Evolutionary conservation across 1,140 invertebrate genomes (phyloP).

Genomic region (Sarcophaga peregrina): DNA sequence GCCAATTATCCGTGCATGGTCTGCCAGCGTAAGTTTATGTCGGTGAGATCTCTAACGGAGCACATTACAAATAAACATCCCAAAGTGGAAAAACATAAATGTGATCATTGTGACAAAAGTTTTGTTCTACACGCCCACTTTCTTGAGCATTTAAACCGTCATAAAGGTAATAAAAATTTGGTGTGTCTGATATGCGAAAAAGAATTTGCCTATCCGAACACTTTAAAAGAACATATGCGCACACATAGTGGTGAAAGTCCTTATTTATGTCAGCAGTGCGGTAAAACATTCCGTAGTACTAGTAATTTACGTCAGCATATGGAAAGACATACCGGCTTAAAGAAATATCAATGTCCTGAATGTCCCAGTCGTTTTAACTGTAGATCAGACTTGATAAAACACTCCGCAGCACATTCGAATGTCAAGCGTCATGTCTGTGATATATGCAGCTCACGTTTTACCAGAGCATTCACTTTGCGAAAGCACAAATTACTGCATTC

Average conservation of each 20-base stretch:
- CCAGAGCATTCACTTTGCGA: constrained; percentile 69
- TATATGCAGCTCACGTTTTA: constrained; percentile 68
- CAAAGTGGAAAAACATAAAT: constrained; percentile 31
- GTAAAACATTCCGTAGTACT: constrained; percentile 73
- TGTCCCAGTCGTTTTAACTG: constrained; percentile 64
- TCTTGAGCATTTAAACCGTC: constrained; percentile 43
- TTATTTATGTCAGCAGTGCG: constrained; percentile 73
- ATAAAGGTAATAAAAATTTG: constrained; percentile 33
- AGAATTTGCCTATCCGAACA: constrained; percentile 44
- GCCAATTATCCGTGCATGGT: constrained; percentile 67
- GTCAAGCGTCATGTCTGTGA: constrained; percentile 66
- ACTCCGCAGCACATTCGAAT: constrained; percentile 35
- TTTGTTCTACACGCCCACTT: constrained; percentile 37
- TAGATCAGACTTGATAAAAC: constrained; percentile 27
- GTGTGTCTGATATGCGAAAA: constrained; percentile 25
- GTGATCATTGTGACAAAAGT: constrained; percentile 33
- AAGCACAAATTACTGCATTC: constrained; percentile 66
- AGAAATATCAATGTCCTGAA: constrained; percentile 67
- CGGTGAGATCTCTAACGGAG: background rate
- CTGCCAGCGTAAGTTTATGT: constrained; percentile 64
- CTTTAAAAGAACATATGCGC: constrained; percentile 69
- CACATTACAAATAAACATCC: constrained; percentile 39
- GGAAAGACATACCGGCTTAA: constrained; percentile 69
- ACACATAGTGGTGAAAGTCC: constrained; percentile 75
- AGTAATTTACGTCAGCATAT: constrained; percentile 73